Percentiles rank a stretch among this genome's conserved stretches.
These are phyloP conservation scores for Eciton burchellii DNA, from an alignment of 1,140 invertebrate genomes.

Conservation along the genomic window DNA sequence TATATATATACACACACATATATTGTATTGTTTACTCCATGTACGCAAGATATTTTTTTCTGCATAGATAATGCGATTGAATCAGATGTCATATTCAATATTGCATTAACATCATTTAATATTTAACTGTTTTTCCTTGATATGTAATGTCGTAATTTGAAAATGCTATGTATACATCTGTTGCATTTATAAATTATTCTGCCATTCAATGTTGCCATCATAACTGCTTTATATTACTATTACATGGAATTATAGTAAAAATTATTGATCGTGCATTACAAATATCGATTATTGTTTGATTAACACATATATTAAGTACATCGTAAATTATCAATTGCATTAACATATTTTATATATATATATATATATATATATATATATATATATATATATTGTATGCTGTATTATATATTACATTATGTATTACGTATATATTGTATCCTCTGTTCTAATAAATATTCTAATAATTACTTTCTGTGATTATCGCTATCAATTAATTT, in stretches of 20 bases:
- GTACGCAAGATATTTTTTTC: no score
- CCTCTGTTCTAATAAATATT: neutral
- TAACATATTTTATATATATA: no score
- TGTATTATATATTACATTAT: no score
- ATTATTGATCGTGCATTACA: neutral
- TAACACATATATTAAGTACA: slow-evolving; percentile 16
- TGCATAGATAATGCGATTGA: no score
- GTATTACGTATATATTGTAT: neutral
- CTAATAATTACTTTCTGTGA: slow-evolving; percentile 19
- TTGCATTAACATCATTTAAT: no score
- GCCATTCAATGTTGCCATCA: neutral
- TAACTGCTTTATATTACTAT: neutral
- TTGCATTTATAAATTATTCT: neutral
- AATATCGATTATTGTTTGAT: slow-evolving; percentile 21
- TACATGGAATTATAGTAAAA: neutral
- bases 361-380: no score
- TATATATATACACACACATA: no score
- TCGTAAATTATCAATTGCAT: slow-evolving; percentile 11
- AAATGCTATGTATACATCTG: no score
- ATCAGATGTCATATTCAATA: no score
- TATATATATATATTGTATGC: slow-evolving; percentile 32
- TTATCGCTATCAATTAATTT: slow-evolving; percentile 11
- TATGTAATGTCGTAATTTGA: no score
- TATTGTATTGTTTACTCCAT: no score
- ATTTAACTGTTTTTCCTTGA: no score